These are phyloP conservation scores for Ranitomeya imitator DNA, from an alignment of 2,113 vertebrate genomes.

Conservation along the genomic window DNA sequence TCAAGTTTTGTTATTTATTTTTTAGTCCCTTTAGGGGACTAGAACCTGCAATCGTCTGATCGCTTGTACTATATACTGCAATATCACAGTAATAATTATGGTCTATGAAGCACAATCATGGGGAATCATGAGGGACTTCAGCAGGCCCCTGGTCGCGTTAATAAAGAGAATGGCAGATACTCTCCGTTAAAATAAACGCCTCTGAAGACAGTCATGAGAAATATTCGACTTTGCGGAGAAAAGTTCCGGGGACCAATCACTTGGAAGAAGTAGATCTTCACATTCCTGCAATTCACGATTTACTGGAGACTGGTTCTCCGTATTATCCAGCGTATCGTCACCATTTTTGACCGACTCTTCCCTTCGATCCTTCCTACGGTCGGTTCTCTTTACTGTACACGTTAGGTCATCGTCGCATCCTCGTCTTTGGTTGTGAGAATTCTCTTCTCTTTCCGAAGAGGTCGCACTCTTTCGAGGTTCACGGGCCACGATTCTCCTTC, in stretches of 20 bases:
- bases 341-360: conserved; percentile 25
- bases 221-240: conserved; percentile 64
- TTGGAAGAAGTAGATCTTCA: neutral
- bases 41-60: too few relatives aligned
- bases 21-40: too few relatives aligned
- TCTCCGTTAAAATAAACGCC: conserved; percentile 20
- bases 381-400: neutral
- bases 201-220: conserved; percentile 52
- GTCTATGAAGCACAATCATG: too few relatives aligned
- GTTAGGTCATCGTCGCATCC: neutral
- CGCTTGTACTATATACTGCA: too few relatives aligned
- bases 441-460: conserved; percentile 57
- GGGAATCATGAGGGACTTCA: too few relatives aligned
- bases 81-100: too few relatives aligned
- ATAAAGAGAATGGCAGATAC: neutral
- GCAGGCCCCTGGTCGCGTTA: too few relatives aligned
- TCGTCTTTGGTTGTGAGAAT: neutral
- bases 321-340: neutral
- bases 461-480: neutral
- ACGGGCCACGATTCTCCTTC: neutral
- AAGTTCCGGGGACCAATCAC: conserved; percentile 76
- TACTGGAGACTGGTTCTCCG: neutral
- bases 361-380: conserved; percentile 25
- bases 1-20: too few relatives aligned
- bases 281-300: conserved; percentile 51